phyloP scores from a whole-genome alignment of 2,797 vertebrate genomes.

The Manis pentadactyla region DNA sequence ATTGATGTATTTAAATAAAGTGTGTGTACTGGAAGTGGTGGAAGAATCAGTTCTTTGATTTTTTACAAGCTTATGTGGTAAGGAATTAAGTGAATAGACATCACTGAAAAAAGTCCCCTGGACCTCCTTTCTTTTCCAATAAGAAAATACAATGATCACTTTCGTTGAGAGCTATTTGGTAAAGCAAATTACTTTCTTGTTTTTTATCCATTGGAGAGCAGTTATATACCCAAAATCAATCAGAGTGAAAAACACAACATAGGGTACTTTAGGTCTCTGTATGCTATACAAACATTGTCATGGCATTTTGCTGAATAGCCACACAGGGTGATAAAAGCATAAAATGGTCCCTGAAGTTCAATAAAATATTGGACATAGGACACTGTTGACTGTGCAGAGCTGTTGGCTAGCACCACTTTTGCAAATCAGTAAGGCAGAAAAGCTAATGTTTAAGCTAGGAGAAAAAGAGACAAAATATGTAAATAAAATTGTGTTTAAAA shows the following conservation, averaged over 20 bases:
- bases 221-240: slow-evolving; percentile 39
- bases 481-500: neutral
- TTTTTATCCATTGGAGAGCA: slow-evolving; percentile 51
- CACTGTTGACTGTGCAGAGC: neutral
- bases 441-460: neutral
- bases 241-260: slow-evolving; percentile 33
- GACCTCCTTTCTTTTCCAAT: neutral
- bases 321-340: slow-evolving; percentile 16
- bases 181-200: slow-evolving; percentile 62
- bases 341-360: neutral
- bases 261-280: neutral
- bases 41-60: neutral
- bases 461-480: neutral
- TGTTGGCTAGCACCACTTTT: neutral
- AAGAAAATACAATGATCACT: slow-evolving; percentile 48
- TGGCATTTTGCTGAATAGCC: neutral
- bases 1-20: slow-evolving; percentile 20
- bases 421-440: slow-evolving; percentile 43
- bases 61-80: slow-evolving; percentile 35
- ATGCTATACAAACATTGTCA: neutral
- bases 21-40: neutral
- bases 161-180: slow-evolving; percentile 42
- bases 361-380: slow-evolving; percentile 6
- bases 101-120: neutral
- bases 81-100: slow-evolving; percentile 33